Conservation (phyloP, 2,113 vertebrate species). For the Ciconia boyciana region DNA sequence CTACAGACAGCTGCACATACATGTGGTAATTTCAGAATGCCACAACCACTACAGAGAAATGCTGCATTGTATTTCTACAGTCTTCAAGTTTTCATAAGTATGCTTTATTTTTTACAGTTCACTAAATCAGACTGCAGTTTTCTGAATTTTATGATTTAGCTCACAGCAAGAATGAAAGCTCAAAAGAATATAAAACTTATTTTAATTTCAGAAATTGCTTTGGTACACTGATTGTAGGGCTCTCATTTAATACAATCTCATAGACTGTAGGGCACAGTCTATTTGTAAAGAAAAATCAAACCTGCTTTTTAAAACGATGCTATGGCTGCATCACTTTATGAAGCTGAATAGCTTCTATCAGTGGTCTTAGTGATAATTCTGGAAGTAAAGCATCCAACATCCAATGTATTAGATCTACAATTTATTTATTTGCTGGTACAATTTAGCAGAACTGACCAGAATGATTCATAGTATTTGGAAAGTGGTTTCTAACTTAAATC, state of each 20-base stretch:
- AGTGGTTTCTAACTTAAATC: not conserved
- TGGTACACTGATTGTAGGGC: not conserved
- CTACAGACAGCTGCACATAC: not conserved
- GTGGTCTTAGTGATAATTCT: not conserved
- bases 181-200: not conserved
- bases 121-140: not conserved
- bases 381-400: conserved; percentile 37
- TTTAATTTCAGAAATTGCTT: conserved; percentile 6
- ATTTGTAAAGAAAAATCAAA: not conserved
- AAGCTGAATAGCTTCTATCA: not conserved
- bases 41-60: not conserved
- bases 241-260: not conserved
- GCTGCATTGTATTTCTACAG: not conserved
- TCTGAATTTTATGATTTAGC: not conserved
- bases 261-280: not conserved
- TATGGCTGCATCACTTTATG: not conserved
- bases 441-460: conserved; percentile 3
- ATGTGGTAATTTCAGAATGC: not conserved
- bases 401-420: not conserved
- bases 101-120: not conserved
- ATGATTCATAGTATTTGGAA: not conserved
- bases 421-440: conserved; percentile 48
- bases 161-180: conserved; percentile 1
- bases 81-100: not conserved
- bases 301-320: not conserved